Evolutionary conservation across 2,113 vertebrate genomes (phyloP).

Genomic region (Pangasianodon gigas): DNA sequence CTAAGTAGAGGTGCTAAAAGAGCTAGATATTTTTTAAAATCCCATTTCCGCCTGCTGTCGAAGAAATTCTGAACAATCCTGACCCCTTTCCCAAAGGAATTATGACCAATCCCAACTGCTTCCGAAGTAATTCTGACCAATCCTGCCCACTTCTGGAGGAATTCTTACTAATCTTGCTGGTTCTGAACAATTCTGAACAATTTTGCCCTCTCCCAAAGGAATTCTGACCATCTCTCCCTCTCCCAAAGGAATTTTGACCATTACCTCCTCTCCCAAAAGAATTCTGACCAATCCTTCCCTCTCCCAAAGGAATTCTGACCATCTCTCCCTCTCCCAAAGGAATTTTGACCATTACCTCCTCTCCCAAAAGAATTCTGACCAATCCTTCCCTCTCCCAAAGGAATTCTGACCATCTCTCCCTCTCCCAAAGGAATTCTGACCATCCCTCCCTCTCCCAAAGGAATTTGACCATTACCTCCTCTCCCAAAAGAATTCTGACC

Average conservation of each 20-base stretch:
- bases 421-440: background rate
- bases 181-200: background rate
- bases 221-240: background rate
- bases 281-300: background rate
- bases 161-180: background rate
- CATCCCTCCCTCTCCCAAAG: background rate
- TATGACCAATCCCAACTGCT: background rate
- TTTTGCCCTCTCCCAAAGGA: background rate
- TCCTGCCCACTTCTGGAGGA: background rate
- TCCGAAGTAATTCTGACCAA: background rate
- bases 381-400: background rate
- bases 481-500: background rate
- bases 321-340: background rate
- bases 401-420: background rate
- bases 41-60: too few relatives aligned
- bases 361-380: background rate
- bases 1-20: background rate
- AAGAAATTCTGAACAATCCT: background rate
- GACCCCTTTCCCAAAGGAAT: background rate
- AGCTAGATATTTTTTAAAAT: background rate
- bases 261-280: background rate
- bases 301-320: background rate
- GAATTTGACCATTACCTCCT: background rate
- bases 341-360: background rate
- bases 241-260: background rate